phyloP scores from a whole-genome alignment of 2,113 vertebrate genomes.

The Amphiprion percula region DNA sequence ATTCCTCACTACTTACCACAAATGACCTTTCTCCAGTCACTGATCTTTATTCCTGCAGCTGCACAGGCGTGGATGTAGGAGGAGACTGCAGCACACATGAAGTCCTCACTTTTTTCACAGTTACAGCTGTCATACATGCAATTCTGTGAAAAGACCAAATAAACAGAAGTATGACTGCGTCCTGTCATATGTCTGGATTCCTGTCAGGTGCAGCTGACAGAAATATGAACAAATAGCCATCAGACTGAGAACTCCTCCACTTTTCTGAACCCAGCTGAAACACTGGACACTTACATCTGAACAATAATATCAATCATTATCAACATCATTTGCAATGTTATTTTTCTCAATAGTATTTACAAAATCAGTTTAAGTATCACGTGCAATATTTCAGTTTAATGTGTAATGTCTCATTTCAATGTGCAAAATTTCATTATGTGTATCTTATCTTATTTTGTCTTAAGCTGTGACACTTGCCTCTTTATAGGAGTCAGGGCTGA shows the following conservation, averaged over 20 bases:
- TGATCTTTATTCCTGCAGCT: constrained; percentile 81
- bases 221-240: neutral
- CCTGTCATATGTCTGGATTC: neutral
- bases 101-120: constrained; percentile 91
- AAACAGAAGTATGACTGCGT: neutral
- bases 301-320: no score
- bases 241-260: no score
- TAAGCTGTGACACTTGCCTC: constrained; percentile 79
- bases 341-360: neutral
- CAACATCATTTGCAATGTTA: no score
- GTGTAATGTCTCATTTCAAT: no score
- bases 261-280: no score
- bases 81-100: constrained; percentile 91
- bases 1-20: constrained; percentile 79
- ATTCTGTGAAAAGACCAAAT: constrained; percentile 80
- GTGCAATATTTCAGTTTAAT: no score
- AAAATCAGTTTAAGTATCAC: no score
- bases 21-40: constrained; percentile 83
- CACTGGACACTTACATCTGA: no score
- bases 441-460: no score
- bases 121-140: constrained; percentile 95
- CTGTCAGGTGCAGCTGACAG: neutral
- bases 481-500: constrained; percentile 86
- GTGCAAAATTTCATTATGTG: no score
- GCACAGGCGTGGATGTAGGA: constrained; percentile 89